A percentile compares a stretch with the other conserved stretches of the same genome.
phyloP scores from a whole-genome alignment of 2,113 vertebrate species.

The Cygnus atratus region DNA sequence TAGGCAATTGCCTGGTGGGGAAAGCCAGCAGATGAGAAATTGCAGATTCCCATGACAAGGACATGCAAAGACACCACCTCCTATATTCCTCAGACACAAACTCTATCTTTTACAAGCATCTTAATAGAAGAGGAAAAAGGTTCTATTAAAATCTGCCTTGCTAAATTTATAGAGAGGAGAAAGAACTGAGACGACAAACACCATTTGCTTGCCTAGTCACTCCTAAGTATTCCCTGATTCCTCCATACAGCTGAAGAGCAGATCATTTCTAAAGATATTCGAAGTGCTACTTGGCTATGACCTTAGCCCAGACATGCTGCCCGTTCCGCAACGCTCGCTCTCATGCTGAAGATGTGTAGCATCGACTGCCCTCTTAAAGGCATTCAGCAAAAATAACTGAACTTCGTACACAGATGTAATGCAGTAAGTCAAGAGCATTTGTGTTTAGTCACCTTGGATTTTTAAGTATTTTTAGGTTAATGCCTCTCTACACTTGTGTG shows the following conservation, averaged over 20 bases:
- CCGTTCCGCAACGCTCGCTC: background rate
- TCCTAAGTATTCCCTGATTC: background rate
- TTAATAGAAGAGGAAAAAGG: background rate
- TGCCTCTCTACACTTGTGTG: background rate
- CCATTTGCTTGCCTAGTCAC: background rate
- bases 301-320: background rate
- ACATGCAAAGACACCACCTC: background rate
- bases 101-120: background rate
- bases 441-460: background rate
- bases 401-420: background rate
- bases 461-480: background rate
- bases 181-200: background rate
- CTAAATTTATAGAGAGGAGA: background rate
- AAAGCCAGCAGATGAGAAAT: background rate
- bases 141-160: background rate
- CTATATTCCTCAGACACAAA: background rate
- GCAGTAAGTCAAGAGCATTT: background rate
- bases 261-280: background rate
- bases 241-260: background rate
- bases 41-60: background rate
- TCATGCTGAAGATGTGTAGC: background rate
- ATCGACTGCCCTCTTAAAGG: background rate
- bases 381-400: background rate
- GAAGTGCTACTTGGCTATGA: background rate
- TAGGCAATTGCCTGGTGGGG: background rate